Evolutionary conservation across 2,797 vertebrate genomes (phyloP).

Genomic region (Halcyon badia): DNA sequence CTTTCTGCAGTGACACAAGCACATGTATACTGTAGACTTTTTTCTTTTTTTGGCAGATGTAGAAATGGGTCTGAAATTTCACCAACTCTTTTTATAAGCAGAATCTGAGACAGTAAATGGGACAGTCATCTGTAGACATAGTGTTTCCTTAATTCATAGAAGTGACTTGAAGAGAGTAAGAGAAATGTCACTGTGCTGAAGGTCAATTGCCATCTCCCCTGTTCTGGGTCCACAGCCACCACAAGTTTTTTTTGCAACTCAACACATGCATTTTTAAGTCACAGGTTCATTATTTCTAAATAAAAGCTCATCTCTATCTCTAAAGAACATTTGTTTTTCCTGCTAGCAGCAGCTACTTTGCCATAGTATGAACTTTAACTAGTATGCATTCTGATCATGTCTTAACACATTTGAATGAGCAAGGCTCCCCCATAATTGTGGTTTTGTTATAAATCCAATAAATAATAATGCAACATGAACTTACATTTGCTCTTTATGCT

Average conservation of each 20-base stretch:
- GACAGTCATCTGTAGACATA: background rate
- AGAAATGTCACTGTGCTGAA: background rate
- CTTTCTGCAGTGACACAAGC: background rate
- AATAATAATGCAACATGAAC: conserved; percentile 47
- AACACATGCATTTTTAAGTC: background rate
- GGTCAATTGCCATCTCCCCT: background rate
- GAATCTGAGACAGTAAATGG: background rate
- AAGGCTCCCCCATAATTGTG: background rate
- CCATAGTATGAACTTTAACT: background rate
- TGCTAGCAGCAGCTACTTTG: background rate
- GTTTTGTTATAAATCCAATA: conserved; percentile 35
- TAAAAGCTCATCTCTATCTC: background rate
- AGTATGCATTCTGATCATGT: background rate
- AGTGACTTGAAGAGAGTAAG: background rate
- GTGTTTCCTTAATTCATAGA: background rate
- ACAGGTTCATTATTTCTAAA: background rate
- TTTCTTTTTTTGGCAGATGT: background rate
- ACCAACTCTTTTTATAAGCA: background rate
- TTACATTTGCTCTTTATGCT: conserved; percentile 29
- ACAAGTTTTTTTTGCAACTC: background rate
- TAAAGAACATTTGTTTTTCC: background rate
- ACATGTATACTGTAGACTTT: background rate
- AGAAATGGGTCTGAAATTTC: background rate
- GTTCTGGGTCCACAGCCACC: background rate
- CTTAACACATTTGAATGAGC: background rate